Conservation (phyloP, 2,113 vertebrate species). For the Psilopsiagon aymara region DNA sequence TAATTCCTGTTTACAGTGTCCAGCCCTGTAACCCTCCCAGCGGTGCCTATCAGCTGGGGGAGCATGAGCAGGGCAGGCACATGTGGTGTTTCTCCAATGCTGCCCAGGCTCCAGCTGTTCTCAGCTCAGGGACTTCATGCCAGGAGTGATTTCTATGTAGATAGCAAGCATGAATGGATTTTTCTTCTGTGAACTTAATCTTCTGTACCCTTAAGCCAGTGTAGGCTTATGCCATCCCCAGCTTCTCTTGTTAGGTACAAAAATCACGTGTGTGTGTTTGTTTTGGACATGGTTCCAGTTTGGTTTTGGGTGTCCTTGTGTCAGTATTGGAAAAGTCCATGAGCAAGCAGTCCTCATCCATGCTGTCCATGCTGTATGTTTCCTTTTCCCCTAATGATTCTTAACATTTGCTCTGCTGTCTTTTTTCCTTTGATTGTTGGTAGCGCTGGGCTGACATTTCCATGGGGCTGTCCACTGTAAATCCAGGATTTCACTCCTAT, state of each 20-base stretch:
- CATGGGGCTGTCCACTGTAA: neutral
- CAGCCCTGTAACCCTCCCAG: neutral
- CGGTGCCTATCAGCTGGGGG: neutral
- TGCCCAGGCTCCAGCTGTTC: neutral
- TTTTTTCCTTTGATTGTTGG: neutral
- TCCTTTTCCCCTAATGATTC: neutral
- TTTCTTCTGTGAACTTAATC: neutral
- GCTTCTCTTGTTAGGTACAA: neutral
- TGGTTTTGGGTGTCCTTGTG: neutral
- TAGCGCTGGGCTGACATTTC: conserved; percentile 22
- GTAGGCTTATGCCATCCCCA: neutral
- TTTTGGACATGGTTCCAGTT: neutral
- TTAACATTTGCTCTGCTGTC: neutral
- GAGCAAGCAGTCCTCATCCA: neutral
- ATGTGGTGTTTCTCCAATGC: neutral
- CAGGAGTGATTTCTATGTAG: neutral
- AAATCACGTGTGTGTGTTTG: neutral
- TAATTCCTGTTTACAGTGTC: neutral
- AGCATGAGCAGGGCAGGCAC: neutral
- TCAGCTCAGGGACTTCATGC: neutral
- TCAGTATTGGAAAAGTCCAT: neutral
- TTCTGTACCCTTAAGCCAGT: neutral
- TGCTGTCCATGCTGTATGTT: neutral
- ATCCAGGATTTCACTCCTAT: neutral
- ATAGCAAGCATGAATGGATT: neutral